Base-by-base conservation (phyloP, 2,113 vertebrate species). In the Dendrocopos noguchii region DNA sequence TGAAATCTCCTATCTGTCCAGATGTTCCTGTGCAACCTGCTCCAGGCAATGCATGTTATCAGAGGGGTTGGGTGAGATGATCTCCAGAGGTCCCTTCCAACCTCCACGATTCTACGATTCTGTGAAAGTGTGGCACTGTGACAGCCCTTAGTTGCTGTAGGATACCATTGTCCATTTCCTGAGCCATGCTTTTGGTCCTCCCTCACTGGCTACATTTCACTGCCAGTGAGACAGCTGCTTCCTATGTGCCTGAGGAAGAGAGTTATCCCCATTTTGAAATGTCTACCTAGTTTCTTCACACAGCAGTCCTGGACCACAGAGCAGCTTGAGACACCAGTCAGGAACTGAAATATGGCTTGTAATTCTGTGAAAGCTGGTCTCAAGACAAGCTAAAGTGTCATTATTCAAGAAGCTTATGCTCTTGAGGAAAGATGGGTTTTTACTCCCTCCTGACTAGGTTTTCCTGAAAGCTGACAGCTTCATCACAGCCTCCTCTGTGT, bases 391-490 rank as follows among this genome's bases (percentile, higher is more conserved):
- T 70, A 57, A 90, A 79, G n/a, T 66, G 84, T 82, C 13, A 33
- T 55, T 92, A 24, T 31, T 93, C 53, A 65, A 21, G 44, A 87
- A 78, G 12, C 3, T 24, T 39, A 6, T 46, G 39, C 15, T 81
- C 28, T 18, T 65, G 15, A 87, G 22, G 46, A 81, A 65, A 70
- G 28, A 50, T 4, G 2, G 34, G 15, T 25, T 25, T 92, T 88
- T 84, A 63, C 25, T 93, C 55, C 75, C 66, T 70, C 4, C 10
- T 88, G 70, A 52, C 44, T 52, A 19, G 22, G 5, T 68, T 89
- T 94, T 80, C 46, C 52, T 77, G 34, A 82, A 95, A 87, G 34
- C 7, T 76, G 42, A 66, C 80, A 80, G 31, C 44, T 84, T 93
- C 36, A 34, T 87, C 67, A 67, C 52, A 66, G 28, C 3, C 8